Percentiles rank a stretch among this genome's conserved stretches.
Evolutionary conservation across 2,888 invertebrate genomes (phyloP).

Genomic region (Phyllotreta striolata): DNA sequence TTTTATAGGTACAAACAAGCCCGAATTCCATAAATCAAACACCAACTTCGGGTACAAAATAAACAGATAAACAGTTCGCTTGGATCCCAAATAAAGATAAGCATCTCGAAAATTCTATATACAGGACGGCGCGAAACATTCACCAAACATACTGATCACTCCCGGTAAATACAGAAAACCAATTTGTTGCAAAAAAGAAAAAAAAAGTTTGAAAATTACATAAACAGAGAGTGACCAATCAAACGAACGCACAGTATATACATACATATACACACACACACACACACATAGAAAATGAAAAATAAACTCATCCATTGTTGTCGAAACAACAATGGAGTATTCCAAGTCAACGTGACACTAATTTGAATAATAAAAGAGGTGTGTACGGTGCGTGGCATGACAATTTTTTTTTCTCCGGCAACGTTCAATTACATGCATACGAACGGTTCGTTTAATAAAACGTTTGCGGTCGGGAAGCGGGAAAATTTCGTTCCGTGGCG

Average conservation of each 20-base stretch:
- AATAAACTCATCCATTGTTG: slow-evolving; percentile 37
- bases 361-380: slow-evolving; percentile 40
- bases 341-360: slow-evolving; percentile 40
- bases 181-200: no score
- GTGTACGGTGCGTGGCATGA: slow-evolving; percentile 37
- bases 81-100: no score
- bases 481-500: slow-evolving; percentile 14
- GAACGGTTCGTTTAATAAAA: slow-evolving; percentile 16
- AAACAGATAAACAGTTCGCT: no score
- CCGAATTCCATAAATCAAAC: no score
- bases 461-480: slow-evolving; percentile 7
- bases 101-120: no score
- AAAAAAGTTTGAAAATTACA: slow-evolving; percentile 5
- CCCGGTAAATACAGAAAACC: no score
- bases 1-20: no score
- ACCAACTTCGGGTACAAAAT: no score
- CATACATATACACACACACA: slow-evolving; percentile 4
- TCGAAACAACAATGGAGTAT: slow-evolving; percentile 38
- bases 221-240: slow-evolving; percentile 20
- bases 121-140: no score
- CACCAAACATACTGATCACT: no score
- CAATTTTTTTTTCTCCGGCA: slow-evolving; percentile 25
- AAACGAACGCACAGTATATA: background rate
- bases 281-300: slow-evolving; percentile 20
- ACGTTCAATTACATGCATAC: slow-evolving; percentile 24